phyloP scores from a whole-genome alignment of 2,888 invertebrate genomes.

The Leptopilina syphax region DNA sequence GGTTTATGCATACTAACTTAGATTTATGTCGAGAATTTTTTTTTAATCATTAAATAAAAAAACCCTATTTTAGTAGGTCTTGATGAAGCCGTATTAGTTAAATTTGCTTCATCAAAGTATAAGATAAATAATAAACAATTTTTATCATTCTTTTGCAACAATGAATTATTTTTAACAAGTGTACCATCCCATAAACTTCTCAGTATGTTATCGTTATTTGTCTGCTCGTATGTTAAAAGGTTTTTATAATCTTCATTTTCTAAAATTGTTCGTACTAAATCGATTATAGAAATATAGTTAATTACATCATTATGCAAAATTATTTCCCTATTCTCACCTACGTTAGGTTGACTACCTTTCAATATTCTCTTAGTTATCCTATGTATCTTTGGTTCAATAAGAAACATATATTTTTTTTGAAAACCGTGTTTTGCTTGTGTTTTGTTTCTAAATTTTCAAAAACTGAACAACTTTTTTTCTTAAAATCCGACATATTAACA shows the following conservation, averaged over 20 bases:
- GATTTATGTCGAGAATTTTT: conserved; percentile 31
- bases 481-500: neutral
- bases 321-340: neutral
- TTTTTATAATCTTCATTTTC: neutral
- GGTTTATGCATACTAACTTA: conserved; percentile 10
- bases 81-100: conserved; percentile 6
- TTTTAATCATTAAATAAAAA: neutral
- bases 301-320: neutral
- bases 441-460: neutral
- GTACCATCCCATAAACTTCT: neutral
- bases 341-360: neutral
- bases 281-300: conserved; percentile 5
- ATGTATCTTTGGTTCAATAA: conserved; percentile 5
- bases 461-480: neutral
- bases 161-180: neutral
- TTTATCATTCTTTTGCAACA: neutral
- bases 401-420: neutral
- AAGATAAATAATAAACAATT: neutral
- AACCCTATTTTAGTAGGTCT: conserved; percentile 4
- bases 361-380: neutral
- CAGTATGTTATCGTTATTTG: neutral
- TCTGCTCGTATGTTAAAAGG: neutral
- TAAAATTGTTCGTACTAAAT: neutral
- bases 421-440: neutral
- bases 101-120: conserved; percentile 4